phyloP scores from a whole-genome alignment of 2,888 invertebrate genomes.

The Tenthredo mesomela region DNA sequence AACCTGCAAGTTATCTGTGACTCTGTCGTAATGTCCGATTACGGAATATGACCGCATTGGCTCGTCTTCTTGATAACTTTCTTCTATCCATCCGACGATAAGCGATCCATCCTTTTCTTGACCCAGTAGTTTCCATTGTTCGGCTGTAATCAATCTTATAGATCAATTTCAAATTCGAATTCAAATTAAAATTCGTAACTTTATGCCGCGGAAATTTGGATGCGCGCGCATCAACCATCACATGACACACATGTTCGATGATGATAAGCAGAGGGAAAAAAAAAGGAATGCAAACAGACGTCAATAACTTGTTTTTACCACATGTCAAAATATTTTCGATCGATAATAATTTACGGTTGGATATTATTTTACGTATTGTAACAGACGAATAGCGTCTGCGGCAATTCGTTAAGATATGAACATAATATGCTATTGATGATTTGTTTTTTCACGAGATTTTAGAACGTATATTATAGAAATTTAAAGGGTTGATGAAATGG shows the following conservation, averaged over 20 bases:
- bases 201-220: background rate
- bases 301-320: slow-evolving; percentile 1
- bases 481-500: slow-evolving; percentile 13
- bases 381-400: background rate
- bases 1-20: slow-evolving; percentile 70
- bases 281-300: background rate
- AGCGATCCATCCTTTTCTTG: slow-evolving; percentile 90
- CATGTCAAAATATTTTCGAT: slow-evolving; percentile 15
- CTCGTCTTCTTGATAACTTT: slow-evolving; percentile 58
- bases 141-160: slow-evolving; percentile 76
- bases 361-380: background rate
- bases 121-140: slow-evolving; percentile 90
- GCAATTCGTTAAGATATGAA: background rate
- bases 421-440: background rate
- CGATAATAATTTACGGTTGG: background rate
- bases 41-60: slow-evolving; percentile 66
- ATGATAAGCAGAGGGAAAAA: background rate
- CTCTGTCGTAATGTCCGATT: slow-evolving; percentile 73
- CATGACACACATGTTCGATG: background rate
- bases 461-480: background rate
- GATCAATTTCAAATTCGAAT: background rate
- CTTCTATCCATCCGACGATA: slow-evolving; percentile 84
- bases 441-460: background rate
- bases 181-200: background rate
- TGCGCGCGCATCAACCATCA: slow-evolving; percentile 11